Conservation (phyloP, 2,797 vertebrate species). For the Lagodon rhomboides region DNA sequence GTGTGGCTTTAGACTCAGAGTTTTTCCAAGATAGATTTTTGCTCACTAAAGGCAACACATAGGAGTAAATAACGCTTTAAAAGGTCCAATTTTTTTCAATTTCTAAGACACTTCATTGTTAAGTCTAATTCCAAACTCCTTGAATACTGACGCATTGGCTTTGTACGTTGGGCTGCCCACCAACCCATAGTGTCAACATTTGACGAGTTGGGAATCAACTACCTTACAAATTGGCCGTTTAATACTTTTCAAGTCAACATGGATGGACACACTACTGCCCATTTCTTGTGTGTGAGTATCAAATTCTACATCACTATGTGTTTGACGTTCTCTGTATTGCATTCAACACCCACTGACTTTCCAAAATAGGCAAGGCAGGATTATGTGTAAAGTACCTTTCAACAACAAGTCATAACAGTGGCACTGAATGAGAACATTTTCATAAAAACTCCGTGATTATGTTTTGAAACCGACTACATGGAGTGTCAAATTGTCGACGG, state of each 20-base stretch:
- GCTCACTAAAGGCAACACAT: not conserved
- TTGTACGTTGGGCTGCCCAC: no score
- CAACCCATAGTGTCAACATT: no score
- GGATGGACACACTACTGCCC: not conserved
- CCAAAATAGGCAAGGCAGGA: not conserved
- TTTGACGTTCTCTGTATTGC: not conserved
- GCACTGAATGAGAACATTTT: not conserved
- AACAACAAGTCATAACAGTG: not conserved
- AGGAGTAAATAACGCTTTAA: not conserved
- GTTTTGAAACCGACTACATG: not conserved
- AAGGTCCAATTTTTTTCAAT: no score
- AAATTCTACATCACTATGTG: not conserved
- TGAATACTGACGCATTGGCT: no score
- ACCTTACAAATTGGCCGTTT: no score
- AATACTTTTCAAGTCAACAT: not conserved
- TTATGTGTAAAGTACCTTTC: not conserved
- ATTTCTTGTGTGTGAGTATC: not conserved
- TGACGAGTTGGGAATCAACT: no score
- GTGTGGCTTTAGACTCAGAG: not conserved
- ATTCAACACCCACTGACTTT: conserved; percentile 17
- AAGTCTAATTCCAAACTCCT: no score
- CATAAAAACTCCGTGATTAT: not conserved
- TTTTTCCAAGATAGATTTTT: not conserved
- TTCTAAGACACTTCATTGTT: no score
- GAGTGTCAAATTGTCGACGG: not conserved